These are phyloP conservation scores for Drosophila setifemur DNA, from an alignment of 1,140 invertebrate species.

Conservation along the genomic window DNA sequence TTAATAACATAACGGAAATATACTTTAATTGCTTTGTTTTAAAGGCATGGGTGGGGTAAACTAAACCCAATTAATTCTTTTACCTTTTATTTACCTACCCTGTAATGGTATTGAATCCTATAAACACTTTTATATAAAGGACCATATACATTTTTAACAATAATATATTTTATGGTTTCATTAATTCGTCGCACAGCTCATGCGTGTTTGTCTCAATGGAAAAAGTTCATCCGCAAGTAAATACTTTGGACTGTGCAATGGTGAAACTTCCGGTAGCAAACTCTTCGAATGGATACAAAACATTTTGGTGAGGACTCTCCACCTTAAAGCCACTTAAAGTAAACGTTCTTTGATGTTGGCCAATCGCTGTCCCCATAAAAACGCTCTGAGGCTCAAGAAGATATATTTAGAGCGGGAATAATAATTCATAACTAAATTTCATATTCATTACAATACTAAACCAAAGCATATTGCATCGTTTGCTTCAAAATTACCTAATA, in stretches of 20 bases:
- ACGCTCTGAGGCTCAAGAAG: too few relatives aligned
- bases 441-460: too few relatives aligned
- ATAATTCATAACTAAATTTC: too few relatives aligned
- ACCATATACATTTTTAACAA: conserved; percentile 28
- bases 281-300: background rate
- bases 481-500: too few relatives aligned
- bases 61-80: conserved; percentile 19
- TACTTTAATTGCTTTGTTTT: conserved; percentile 41
- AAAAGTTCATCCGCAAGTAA: background rate
- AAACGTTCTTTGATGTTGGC: too few relatives aligned
- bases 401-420: too few relatives aligned
- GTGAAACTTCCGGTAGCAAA: background rate
- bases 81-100: conserved; percentile 27
- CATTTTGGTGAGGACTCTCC: background rate
- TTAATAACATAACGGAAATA: conserved; percentile 42
- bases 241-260: background rate
- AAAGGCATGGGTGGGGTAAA: conserved; percentile 18
- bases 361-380: too few relatives aligned
- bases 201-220: background rate
- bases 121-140: conserved; percentile 27
- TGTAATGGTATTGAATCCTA: conserved; percentile 43
- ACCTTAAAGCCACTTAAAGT: too few relatives aligned
- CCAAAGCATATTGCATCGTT: too few relatives aligned
- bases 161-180: conserved; percentile 24
- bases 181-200: conserved; percentile 1